Base-by-base conservation (phyloP, 1,140 invertebrate genomes). In the Hypothenemus hampei region DNA sequence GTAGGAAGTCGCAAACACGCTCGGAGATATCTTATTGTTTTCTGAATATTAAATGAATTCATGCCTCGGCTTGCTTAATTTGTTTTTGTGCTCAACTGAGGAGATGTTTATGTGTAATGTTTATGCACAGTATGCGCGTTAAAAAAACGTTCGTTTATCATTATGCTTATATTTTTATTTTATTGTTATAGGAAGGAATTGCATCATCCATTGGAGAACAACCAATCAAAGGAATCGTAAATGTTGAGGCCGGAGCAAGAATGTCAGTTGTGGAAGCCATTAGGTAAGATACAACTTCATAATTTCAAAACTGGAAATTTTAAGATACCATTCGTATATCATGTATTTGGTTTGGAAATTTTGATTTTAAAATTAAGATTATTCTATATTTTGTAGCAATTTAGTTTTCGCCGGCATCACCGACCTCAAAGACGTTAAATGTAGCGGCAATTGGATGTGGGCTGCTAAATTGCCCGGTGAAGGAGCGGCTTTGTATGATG, bases 391-490 rank as follows among this genome's bases (percentile, higher is more conserved):
- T 55, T 51, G 36, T 18, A 92, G 90, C n/a, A 98, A 98, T 73
- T 77, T 99, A 31, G 91, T 96, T 2, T 97, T 97, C 76, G 93
- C 91, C n/a, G 81, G 78, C 40, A 89, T 98, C 48, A 82, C 85
- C 1, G 76, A 82, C 64, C 65, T 97, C 18, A 82, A 84, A 69
- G 94, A 98, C 73, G 83, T 97, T 6, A 98, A 98, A 75, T 97
- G 94, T 68, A 95, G 91, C 56, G 95, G 90, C 3, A 98, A 98
- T 73, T 98, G 96, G 96, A 98, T 98, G 96, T 98, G 95, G 96
- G 83, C 94, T 3, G 94, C 94, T 5, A 98, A 98, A 75, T 76
- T 96, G 11, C 82, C 86, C 0, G 91, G 87, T 0, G 94, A 97
- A 75, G 95, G 95, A 4, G 89, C 87, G 13, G 80, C 83, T 24